Evolutionary conservation across 2,797 vertebrate genomes (phyloP).

Genomic region (Miichthys miiuy): DNA sequence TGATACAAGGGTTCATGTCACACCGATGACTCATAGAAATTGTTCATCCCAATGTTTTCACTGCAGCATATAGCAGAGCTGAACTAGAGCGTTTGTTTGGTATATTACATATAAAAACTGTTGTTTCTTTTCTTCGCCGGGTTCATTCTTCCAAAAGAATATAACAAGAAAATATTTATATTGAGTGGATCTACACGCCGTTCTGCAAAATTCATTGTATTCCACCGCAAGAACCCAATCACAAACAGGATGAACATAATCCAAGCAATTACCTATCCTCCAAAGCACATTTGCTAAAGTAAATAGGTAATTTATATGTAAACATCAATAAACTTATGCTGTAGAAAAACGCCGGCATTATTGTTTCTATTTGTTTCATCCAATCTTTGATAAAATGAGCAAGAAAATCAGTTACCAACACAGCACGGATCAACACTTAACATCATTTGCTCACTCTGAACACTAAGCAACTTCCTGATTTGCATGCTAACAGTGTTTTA

Average conservation of each 20-base stretch:
- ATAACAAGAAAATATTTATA: background rate
- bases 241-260: background rate
- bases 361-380: background rate
- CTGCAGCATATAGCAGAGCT: too few species aligned
- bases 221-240: background rate
- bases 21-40: too few species aligned
- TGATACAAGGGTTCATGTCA: too few species aligned
- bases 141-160: background rate
- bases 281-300: background rate
- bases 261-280: background rate
- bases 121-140: background rate
- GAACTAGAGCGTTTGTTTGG: too few species aligned
- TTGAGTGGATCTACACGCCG: background rate
- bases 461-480: slow-evolving; percentile 37
- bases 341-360: fast-evolving
- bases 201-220: background rate
- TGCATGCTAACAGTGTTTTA: slow-evolving; percentile 49
- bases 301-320: background rate
- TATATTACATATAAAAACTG: too few species aligned
- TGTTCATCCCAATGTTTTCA: too few species aligned
- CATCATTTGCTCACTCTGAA: slow-evolving; percentile 28
- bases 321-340: background rate
- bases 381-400: background rate
- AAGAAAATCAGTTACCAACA: slow-evolving; percentile 14
- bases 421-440: slow-evolving; percentile 33